Evolutionary conservation across 1,140 invertebrate species (phyloP), one percentile per base, ranked within the genome.

Genomic region (Trichogramma pretiosum): DNA sequence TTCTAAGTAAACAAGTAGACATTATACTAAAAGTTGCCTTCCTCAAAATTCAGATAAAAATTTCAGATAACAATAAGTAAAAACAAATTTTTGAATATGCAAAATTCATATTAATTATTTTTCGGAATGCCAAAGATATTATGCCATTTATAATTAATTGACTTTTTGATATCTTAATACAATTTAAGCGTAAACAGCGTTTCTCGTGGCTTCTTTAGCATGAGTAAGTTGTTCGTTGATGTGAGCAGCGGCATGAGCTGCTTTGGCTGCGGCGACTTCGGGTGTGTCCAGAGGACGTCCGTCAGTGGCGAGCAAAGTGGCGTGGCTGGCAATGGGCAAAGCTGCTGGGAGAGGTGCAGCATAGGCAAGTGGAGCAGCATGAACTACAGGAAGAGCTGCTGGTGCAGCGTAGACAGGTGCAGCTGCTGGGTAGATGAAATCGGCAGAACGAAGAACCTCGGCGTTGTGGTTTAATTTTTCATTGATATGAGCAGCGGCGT

Each of bases 211-310:
- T 21, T 60, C 61, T 32, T 56, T 56, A 0, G 45, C 67, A n/a
- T 41, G 38, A 13, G 42, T 74, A 52, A 61, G 50, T n/a, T 63
- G 63, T 41, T 76, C 77, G 53, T 76, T 72, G 47, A 69, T 65
- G 33, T 75, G 73, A 5, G 76, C 74, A 3, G 72, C 70, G 52
- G 70, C 74, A 52, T 80, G 78, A 30, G 73, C 71, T 1, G 68
- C 69, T 52, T 76, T 79, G 17, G 78, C 78, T 3, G 67, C 68
- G 30, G 74, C 73, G 9, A 67, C 68, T 55, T 68, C 64, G 21
- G 58, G 53, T 2, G 63, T 67, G 45, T 65, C 64, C 0, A 61
- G 52, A 11, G 63, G 55, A 13, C 60, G 54, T 7, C 61, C 60
- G 32, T 68, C 64, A 8, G 53, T 34, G 2, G 51, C 60, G 34